A percentile compares a stretch with the other conserved stretches of the same genome.
Evolutionary conservation across 2,888 invertebrate species (phyloP).

Genomic region (Hirudinaria manillensis): DNA sequence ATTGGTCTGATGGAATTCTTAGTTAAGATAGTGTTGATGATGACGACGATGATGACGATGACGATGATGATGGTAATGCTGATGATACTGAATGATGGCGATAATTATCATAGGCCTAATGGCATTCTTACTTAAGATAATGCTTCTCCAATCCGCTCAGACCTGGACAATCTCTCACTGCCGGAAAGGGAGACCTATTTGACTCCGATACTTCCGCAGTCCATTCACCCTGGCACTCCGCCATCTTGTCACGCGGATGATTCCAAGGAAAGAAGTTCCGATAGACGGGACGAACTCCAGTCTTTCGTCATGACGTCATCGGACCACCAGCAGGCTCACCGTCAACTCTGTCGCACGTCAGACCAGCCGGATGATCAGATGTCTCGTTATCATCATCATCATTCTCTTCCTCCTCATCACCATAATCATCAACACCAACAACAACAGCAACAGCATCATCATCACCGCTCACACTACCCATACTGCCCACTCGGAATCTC

Average conservation of each 20-base stretch:
- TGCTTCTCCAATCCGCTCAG: not conserved
- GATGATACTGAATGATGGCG: constrained; percentile 8
- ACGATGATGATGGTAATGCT: constrained; percentile 16
- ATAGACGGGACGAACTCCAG: not conserved
- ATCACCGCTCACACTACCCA: not conserved
- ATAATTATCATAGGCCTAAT: not conserved
- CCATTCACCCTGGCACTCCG: not conserved
- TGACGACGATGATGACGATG: not conserved
- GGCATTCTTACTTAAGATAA: not conserved
- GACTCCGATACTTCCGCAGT: constrained; percentile 12
- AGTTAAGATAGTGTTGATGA: not conserved
- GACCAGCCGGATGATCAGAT: no score
- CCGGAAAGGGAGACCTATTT: constrained; percentile 14
- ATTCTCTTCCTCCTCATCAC: not conserved
- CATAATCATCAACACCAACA: not conserved
- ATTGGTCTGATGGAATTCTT: no score
- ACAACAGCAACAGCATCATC: not conserved
- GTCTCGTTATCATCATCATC: not conserved
- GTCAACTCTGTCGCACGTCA: no score
- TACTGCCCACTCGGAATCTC: not conserved
- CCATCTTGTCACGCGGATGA: not conserved
- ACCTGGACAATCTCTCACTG: constrained; percentile 14
- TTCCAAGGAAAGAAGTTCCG: not conserved
- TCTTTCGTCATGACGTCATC: not conserved
- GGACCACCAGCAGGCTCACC: not conserved